Evolutionary conservation across 2,888 invertebrate genomes (phyloP).

Genomic region (Hirtodrosophila duncani): DNA sequence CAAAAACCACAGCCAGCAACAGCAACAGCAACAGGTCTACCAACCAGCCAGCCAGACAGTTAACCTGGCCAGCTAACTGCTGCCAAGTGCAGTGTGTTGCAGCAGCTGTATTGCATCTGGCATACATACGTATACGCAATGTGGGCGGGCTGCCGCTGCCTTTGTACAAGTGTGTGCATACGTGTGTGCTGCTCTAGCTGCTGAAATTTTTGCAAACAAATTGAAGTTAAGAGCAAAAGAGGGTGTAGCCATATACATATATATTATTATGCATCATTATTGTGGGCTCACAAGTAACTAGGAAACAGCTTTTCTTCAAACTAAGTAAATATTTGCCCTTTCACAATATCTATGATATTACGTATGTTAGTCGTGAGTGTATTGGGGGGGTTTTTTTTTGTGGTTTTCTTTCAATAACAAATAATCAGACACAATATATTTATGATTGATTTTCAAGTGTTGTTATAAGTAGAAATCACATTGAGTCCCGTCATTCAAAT

Average conservation of each 20-base stretch:
- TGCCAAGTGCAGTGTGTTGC: slow-evolving; percentile 58
- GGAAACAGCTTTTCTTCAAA: too few relatives aligned
- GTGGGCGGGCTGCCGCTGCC: slow-evolving; percentile 34
- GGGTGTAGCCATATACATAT: too few relatives aligned
- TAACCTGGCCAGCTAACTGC: slow-evolving; percentile 37
- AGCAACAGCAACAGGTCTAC: slow-evolving; percentile 2
- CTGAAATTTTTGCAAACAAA: too few relatives aligned
- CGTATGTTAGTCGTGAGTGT: too few relatives aligned
- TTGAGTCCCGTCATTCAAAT: too few relatives aligned
- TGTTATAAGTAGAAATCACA: too few relatives aligned
- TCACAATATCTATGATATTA: too few relatives aligned
- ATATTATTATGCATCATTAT: slow-evolving; percentile 1
- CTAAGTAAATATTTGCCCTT: too few relatives aligned
- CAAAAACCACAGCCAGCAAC: slow-evolving; percentile 34
- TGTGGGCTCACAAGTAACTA: too few relatives aligned
- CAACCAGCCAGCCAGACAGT: slow-evolving; percentile 15
- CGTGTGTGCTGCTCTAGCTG: too few relatives aligned
- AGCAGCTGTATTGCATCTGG: slow-evolving; percentile 1
- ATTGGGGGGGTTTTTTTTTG: background rate
- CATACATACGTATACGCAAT: slow-evolving; percentile 46
- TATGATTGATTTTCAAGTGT: too few relatives aligned
- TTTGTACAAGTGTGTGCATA: too few relatives aligned
- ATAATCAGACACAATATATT: slow-evolving; percentile 35
- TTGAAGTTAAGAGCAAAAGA: background rate
- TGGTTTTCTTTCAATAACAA: slow-evolving; percentile 11